Conservation (phyloP, 2,888 invertebrate species). For the Epinotia ramella region DNA sequence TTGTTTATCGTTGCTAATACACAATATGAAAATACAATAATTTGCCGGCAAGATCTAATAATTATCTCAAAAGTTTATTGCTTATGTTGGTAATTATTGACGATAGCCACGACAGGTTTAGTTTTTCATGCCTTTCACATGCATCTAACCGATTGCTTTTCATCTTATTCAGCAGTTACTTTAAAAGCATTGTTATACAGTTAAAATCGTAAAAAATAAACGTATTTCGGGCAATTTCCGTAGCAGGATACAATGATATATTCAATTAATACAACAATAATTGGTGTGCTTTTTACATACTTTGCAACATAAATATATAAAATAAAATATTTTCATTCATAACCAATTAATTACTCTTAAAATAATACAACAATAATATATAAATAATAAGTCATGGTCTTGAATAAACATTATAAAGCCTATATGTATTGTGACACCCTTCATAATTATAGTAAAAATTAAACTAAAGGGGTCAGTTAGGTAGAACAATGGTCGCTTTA, state of each 20-base stretch:
- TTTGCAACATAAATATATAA: constrained; percentile 34
- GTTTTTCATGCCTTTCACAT: constrained; percentile 20
- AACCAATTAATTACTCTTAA: constrained; percentile 37
- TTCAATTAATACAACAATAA: constrained; percentile 7
- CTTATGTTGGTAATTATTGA: constrained; percentile 29
- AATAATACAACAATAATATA: constrained; percentile 41
- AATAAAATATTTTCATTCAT: constrained; percentile 44
- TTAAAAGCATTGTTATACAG: constrained; percentile 7
- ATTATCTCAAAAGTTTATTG: constrained; percentile 22
- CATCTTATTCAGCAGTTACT: background rate
- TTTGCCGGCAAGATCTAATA: constrained; percentile 47
- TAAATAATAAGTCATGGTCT: constrained; percentile 41
- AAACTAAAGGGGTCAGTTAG: constrained; percentile 1
- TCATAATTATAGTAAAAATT: background rate
- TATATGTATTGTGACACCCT: constrained; percentile 7
- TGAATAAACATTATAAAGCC: constrained; percentile 17
- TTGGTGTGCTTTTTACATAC: constrained; percentile 25
- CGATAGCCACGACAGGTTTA: constrained; percentile 11
- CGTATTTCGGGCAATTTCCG: background rate
- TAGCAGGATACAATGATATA: constrained; percentile 10
- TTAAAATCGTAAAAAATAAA: constrained; percentile 1
- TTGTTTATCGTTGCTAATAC: constrained; percentile 41
- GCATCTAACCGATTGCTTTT: constrained; percentile 9
- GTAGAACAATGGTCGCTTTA: constrained; percentile 15
- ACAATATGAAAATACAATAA: constrained; percentile 52